These are phyloP conservation scores for Argyra leucocephala DNA, from an alignment of 2,888 invertebrate species.

Conservation along the genomic window DNA sequence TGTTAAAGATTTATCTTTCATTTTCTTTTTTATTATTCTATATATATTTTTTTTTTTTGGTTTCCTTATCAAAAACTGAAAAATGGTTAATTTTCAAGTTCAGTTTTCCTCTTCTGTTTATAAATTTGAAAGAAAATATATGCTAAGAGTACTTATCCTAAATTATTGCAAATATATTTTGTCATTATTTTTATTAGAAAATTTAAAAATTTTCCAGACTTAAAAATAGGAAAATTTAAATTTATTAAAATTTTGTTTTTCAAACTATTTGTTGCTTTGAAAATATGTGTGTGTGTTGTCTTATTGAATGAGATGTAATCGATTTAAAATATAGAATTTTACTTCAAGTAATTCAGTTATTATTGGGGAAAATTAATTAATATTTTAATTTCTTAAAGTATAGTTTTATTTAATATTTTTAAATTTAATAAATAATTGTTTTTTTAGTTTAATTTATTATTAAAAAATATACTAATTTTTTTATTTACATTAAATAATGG, in stretches of 20 bases:
- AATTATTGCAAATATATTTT: neutral
- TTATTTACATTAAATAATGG: too few relatives aligned
- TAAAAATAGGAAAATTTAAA: neutral
- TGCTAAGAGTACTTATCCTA: conserved; percentile 1
- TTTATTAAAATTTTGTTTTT: neutral
- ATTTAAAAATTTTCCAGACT: neutral
- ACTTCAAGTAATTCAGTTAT: too few relatives aligned
- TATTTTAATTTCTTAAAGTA: too few relatives aligned
- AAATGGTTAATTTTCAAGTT: conserved; percentile 4
- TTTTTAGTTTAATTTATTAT: too few relatives aligned
- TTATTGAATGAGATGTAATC: too few relatives aligned
- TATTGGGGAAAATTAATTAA: too few relatives aligned
- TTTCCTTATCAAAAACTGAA: neutral
- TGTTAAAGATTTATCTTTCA: neutral
- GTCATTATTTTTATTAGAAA: neutral
- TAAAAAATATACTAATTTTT: too few relatives aligned
- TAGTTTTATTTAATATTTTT: too few relatives aligned
- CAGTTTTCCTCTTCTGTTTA: neutral
- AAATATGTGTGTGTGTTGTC: too few relatives aligned
- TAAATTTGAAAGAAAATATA: neutral
- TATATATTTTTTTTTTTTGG: neutral
- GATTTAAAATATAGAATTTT: too few relatives aligned
- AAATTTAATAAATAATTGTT: too few relatives aligned
- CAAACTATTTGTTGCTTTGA: too few relatives aligned
- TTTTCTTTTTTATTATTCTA: neutral